Evolutionary conservation across 2,113 vertebrate genomes (phyloP).

Genomic region (Cardinalis cardinalis): DNA sequence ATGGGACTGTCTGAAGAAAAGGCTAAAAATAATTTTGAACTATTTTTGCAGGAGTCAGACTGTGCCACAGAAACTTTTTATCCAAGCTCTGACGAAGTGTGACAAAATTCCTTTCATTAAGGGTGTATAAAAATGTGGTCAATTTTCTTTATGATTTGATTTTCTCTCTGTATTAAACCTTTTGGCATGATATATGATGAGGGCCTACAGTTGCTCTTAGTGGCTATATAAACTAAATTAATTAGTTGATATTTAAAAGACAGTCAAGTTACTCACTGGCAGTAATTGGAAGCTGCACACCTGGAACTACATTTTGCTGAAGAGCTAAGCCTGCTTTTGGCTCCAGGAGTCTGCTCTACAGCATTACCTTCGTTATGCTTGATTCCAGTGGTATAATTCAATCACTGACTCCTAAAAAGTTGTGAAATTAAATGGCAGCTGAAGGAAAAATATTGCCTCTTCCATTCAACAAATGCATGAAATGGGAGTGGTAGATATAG

Average conservation of each 20-base stretch:
- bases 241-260: conserved; percentile 12
- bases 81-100: not conserved
- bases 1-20: not conserved
- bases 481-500: not conserved
- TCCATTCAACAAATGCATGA: not conserved
- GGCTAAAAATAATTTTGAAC: not conserved
- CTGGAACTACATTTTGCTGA: not conserved
- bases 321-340: not conserved
- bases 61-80: not conserved
- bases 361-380: not conserved
- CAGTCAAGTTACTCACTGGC: not conserved
- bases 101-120: not conserved
- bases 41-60: not conserved
- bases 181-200: not conserved
- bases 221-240: not conserved
- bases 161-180: not conserved
- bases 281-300: not conserved
- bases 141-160: not conserved
- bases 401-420: not conserved
- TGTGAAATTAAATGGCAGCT: not conserved
- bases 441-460: not conserved
- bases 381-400: not conserved
- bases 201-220: not conserved
- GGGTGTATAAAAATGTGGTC: not conserved
- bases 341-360: not conserved